Evolutionary conservation across 2,888 invertebrate species (phyloP), one percentile per base, ranked within the genome.

Genomic region (Crematogaster levior): DNA sequence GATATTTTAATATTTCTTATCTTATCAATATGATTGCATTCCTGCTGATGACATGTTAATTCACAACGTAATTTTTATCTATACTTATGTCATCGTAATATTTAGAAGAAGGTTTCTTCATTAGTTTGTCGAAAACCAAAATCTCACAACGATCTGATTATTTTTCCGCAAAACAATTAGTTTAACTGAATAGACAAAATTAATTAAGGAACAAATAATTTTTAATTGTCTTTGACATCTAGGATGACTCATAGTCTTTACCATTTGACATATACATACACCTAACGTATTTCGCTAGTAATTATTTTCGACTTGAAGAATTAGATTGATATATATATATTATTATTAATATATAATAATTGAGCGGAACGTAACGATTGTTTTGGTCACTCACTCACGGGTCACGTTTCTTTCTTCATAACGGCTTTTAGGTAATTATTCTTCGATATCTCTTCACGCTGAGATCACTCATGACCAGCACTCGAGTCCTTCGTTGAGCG

Each of bases 341-440:
- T n/a, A n/a, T n/a, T n/a, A n/a, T n/a, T n/a, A n/a, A n/a, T n/a
- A n/a, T n/a, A 53, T 34, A 30, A 34, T 74, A 65, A 65, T 65
- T 37, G 24, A 24, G 34, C 27, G n/a, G 4, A 1, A 40, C 18
- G 30, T 30, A 37, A 37, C 37, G 1, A 43, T 68, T 43, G 56
- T 46, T 24, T 60, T 5, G 24, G n/a, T 24, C 77, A 43, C 43
- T 79, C 56, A 70, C 46, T 46, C 46, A 18, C 48, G 30, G 18
- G 43, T 56, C 30, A 43, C 56, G n/a, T 24, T 79, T 68, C 27
- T 15, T 65, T 53, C 40, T 51, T 53, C 68, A 56, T 68, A 56
- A 18, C 9, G 30, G 21, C 21, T 34, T 24, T 68, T 34, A 56
- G 15, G 21, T 48, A 24, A 56, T 75, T n/a, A 40, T 51, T 51